Base-by-base conservation (phyloP, 2,113 vertebrate genomes). In the Tympanuchus pallidicinctus region DNA sequence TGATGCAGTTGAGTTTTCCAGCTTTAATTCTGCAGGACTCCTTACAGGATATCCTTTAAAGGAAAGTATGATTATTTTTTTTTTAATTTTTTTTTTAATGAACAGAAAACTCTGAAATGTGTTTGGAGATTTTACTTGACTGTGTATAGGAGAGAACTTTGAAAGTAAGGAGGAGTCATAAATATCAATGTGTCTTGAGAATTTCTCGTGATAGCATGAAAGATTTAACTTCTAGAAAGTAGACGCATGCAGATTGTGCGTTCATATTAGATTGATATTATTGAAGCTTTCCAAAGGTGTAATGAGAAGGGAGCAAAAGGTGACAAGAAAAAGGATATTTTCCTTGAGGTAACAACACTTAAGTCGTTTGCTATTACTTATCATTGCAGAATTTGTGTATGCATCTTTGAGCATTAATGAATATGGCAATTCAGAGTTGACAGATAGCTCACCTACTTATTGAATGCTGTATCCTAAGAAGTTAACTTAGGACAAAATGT, bases 151-250 rank as follows among this genome's bases (percentile, higher is more conserved):
- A 89, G 60, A 83, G 11, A 77, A 60, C 20, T 83, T 88, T 83
- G 70, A 20, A 92, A 92, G 54, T 80, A 77, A 54, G 27, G 63
- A 73, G 80, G 59, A 85, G 50, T 88, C 30, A 61, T 82, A 50
- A 64, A 93, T 78, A 66, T 92, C 67, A 71, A 38, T 90, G 20
- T 59, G 60, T 78, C 64, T 89, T 77, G 45, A 56, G 54, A 88
- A 88, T 92, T 89, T 88, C 66, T 72, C 92, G 88, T 77, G 64
- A 54, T 82, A 92, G 36, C 30, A 28, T 71, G 59, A 84, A 93
- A 88, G 54, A 57, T 52, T 89, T 86, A 74, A 45, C 43, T 88
- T 93, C 70, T 43, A 57, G 86, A 66, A 94, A 85, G 32, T 93
- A 65, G 24, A 64, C 73, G 47, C 25, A 19, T 69, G 40, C 52